Evolutionary conservation across 2,888 invertebrate species (phyloP).

Genomic region (Polymixis lichenea): DNA sequence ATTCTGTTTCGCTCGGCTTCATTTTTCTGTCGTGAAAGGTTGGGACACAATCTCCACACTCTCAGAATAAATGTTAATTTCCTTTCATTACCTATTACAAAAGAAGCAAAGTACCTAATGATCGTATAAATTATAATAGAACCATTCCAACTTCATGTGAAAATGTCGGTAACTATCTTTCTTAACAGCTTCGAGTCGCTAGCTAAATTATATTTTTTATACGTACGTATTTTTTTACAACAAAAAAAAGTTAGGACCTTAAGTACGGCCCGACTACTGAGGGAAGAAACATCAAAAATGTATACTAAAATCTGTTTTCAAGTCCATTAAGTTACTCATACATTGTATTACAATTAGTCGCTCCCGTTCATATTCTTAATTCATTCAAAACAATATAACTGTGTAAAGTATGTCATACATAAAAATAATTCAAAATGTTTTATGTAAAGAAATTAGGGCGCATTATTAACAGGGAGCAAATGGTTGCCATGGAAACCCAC

Average conservation of each 20-base stretch:
- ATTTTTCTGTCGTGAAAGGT: neutral
- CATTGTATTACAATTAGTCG: neutral
- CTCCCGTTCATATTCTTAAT: neutral
- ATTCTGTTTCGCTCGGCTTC: neutral
- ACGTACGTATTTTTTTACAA: neutral
- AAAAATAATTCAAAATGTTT: neutral
- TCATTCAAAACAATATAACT: neutral
- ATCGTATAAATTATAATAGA: neutral
- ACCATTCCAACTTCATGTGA: neutral
- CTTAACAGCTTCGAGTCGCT: neutral
- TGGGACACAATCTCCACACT: neutral
- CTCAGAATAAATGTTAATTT: too few relatives aligned
- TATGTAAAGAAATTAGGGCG: neutral
- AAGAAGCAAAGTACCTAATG: neutral
- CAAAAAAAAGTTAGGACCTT: too few relatives aligned
- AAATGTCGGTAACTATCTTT: neutral
- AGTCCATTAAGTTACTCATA: neutral
- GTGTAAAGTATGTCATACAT: neutral
- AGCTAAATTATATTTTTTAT: neutral
- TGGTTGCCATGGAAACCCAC: slow-evolving; percentile 48
- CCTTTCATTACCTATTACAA: neutral
- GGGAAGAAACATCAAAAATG: neutral
- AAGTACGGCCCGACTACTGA: neutral
- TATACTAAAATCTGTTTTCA: neutral
- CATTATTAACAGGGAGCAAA: neutral